Evolutionary conservation across 2,797 vertebrate genomes (phyloP), one percentile per base, ranked within the genome.

Genomic region (Acrocephalus scirpaceus): DNA sequence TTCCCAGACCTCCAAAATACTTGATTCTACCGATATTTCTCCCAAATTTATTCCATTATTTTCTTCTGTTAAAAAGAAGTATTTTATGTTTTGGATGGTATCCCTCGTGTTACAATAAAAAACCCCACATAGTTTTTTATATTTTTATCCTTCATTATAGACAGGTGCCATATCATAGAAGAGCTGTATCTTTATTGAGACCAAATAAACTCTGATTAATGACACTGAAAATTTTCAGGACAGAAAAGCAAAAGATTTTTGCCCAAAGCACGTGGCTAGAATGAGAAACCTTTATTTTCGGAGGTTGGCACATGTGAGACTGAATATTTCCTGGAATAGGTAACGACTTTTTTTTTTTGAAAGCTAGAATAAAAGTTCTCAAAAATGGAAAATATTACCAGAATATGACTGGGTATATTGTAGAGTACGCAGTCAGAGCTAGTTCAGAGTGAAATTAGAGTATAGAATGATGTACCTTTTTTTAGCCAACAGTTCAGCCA

Each of bases 371-470:
- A 65, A 50, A 92, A 4, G 6, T 62, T 85, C 30, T 14, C 56
- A 38, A 72, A 90, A 90, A 88, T 29, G 42, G 30, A 93, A 96
- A 90, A 88, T 36, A 78, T 16, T 27, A 72, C 4, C 47, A 75
- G 47, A 72, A 75, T 57, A 75, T 32, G 27, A 72, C 16, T 32
- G 36, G 61, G n/a, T 57, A 53, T 74, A 86, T 88, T 72, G 16
- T 61, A 78, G 25, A 58, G 13, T 34, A 21, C 36, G 36, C 7
- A 58, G 51, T 62, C 36, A 92, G 62, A 92, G 13, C 7, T 65
- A 30, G 79, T 21, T 74, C n/a, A 80, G 11, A 80, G 2, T 34
- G 38, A 65, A 61, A 87, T 66, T 23, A 60, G 10, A 19, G 4
- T 38, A 8, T 2, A 72, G 38, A 75, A 81, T 77, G 6, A 7